Base-by-base conservation (phyloP, 2,113 vertebrate genomes). In the Cephalopholis sonnerati region DNA sequence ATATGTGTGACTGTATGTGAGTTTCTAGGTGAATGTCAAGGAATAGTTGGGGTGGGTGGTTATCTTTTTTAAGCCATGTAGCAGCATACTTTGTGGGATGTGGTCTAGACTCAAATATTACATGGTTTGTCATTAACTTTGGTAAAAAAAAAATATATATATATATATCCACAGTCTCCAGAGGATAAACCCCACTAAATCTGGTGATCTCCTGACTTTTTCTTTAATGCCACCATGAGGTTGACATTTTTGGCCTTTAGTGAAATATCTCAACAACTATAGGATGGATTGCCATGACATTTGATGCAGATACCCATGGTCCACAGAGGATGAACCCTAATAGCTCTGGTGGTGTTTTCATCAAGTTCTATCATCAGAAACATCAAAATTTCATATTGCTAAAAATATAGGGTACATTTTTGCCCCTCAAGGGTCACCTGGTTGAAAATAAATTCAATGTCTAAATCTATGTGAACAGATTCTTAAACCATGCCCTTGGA, bases 1-100 rank as follows among this genome's bases (percentile, higher is more conserved):
- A 39, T 51, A 16, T 61, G 18, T 73, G 44, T 68, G 18, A 44
- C 44, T 46, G 22, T 57, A 57, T 74, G 53, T 62, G 41, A 51
- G 58, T 67, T 53, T 0, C 27, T 25, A 9, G 22, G 15, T 51
- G 48, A 63, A 55, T 78, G 20, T 72, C 20, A 66, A 53, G 53
- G 7, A 57, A 44, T 16, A 29, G 53, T 36, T 61, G 53, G 29
- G 65, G 41, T 46, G 4, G 24, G n/a, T 55, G 20, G 4, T 51
- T 32, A 57, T 64, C 2, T 18, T 39, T n/a, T 68, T 8, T 66
- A 11, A 51, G 13, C 6, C 11, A 17, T 41, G 9, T 10, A 54
- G n/a, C 36, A 48, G 16, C 13, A 15, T 8, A 11, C 10, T 36
- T 29, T 29, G 22, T 18, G 16, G 15, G 13, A 51, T 29, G 58